Evolutionary conservation across 2,888 invertebrate genomes (phyloP).

Genomic region (Leptopterna dolabrata): DNA sequence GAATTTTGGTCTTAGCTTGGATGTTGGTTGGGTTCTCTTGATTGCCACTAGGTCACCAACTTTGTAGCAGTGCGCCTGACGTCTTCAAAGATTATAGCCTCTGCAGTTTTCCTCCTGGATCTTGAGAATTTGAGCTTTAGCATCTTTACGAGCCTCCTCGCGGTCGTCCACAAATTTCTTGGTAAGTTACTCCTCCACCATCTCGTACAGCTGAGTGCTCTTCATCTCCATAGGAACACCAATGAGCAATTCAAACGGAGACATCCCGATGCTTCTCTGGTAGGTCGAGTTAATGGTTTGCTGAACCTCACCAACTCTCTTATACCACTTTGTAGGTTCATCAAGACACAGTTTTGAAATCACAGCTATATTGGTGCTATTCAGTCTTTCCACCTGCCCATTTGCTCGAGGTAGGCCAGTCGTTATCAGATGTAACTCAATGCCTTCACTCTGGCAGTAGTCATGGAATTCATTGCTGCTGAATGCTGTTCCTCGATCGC

Average conservation of each 20-base stretch:
- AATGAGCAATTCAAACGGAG: slow-evolving; percentile 29
- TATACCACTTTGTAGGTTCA: slow-evolving; percentile 9
- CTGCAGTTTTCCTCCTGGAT: slow-evolving; percentile 31
- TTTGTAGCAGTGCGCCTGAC: slow-evolving; percentile 10
- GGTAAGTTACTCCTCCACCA: slow-evolving; percentile 33
- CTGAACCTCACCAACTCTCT: slow-evolving; percentile 2
- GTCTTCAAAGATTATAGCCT: slow-evolving; percentile 29
- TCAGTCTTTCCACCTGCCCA: slow-evolving; percentile 28
- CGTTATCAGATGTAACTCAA: slow-evolving; percentile 19
- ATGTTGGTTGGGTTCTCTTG: slow-evolving; percentile 40
- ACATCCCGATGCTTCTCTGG: slow-evolving; percentile 18
- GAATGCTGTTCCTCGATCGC: slow-evolving; percentile 41
- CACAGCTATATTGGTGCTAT: not conserved
- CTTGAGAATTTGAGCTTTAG: slow-evolving; percentile 17
- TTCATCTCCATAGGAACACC: slow-evolving; percentile 14
- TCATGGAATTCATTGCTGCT: not conserved
- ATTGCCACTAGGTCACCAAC: slow-evolving; percentile 37
- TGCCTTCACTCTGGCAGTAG: not conserved
- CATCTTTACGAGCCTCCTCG: slow-evolving; percentile 19
- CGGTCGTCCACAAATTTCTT: not conserved
- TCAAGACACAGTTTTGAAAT: slow-evolving; percentile 29
- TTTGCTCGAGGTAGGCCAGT: slow-evolving; percentile 27
- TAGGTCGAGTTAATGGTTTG: not conserved
- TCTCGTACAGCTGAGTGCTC: not conserved
- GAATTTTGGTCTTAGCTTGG: slow-evolving; percentile 23